phyloP scores from a whole-genome alignment of 2,113 vertebrate genomes.

The Oplegnathus fasciatus region DNA sequence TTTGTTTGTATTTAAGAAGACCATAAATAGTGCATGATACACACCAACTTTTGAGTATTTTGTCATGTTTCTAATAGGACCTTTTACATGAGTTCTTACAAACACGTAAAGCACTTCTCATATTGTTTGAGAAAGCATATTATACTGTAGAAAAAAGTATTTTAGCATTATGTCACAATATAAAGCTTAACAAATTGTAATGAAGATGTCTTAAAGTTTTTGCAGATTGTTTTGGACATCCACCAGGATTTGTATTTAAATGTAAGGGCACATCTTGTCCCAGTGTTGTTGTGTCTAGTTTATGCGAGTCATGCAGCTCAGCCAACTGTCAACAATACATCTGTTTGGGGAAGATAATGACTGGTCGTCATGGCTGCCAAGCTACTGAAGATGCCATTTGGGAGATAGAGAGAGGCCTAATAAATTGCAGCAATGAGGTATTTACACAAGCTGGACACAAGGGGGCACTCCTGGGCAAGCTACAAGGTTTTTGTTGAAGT shows the following conservation, averaged over 20 bases:
- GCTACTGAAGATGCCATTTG: slow-evolving; percentile 53
- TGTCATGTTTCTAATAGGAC: background rate
- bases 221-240: background rate
- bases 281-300: slow-evolving; percentile 11
- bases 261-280: background rate
- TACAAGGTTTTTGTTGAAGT: slow-evolving; percentile 14
- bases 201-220: background rate
- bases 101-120: background rate
- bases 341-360: slow-evolving; percentile 73
- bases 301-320: slow-evolving; percentile 29
- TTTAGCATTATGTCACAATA: background rate
- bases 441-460: slow-evolving; percentile 57
- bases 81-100: background rate
- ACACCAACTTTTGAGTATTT: background rate
- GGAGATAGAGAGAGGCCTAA: slow-evolving; percentile 47
- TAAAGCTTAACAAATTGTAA: background rate
- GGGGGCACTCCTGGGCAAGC: slow-evolving; percentile 67
- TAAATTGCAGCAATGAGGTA: slow-evolving; percentile 27
- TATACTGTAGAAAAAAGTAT: background rate
- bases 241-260: background rate
- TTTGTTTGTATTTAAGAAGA: background rate
- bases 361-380: slow-evolving; percentile 67
- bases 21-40: background rate
- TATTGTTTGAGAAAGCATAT: background rate
- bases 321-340: slow-evolving; percentile 50